Evolutionary conservation across 1,140 invertebrate species (phyloP), one percentile per base, ranked within the genome.

Genomic region (Formica selysi): DNA sequence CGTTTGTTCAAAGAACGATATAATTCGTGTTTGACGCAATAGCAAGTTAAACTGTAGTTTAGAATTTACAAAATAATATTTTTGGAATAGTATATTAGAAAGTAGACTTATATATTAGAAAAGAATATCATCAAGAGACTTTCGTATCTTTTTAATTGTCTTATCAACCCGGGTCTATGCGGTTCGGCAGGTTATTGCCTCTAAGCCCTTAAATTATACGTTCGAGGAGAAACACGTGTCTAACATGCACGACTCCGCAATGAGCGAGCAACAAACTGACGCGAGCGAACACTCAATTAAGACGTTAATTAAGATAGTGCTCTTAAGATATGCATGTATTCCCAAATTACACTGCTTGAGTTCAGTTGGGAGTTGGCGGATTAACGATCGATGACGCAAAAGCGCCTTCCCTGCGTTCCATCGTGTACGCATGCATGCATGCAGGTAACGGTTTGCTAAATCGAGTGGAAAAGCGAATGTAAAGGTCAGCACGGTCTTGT

Each of bases 381-480:
- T 83, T 61, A 83, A n/a, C 19, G 68, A n/a, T 62, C 79, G 54
- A 36, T 83, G 79, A 73, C 22, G 51, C 54, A 83, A 83, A 16
- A 70, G 26, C 13, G 7, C 19, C 19, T 44, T 83, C 54, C 48
- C 79, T 73, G 44, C 22, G 19, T 61, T 48, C 16, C 48, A 73
- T 16, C 13, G 4, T n/a, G 38, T 62, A 44, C n/a, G 26, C 26
- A 16, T 79, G 32, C 54, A 19, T 38, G 29, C 29, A 79, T 67
- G 41, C 44, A n/a, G 76, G 36, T 74, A 83, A 61, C 16, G 38
- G 54, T 51, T 83, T 74, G 51, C 57, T 61, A 81, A 70, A 73
- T 81, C 67, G 79, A 81, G 67, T 81, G 79, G 67, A 81, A 83
- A 83, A 70, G 54, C 36, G 67, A 73, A 36, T 22, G 54, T 57